phyloP scores from a whole-genome alignment of 2,113 vertebrate species.

The Gymnorhina tibicen region DNA sequence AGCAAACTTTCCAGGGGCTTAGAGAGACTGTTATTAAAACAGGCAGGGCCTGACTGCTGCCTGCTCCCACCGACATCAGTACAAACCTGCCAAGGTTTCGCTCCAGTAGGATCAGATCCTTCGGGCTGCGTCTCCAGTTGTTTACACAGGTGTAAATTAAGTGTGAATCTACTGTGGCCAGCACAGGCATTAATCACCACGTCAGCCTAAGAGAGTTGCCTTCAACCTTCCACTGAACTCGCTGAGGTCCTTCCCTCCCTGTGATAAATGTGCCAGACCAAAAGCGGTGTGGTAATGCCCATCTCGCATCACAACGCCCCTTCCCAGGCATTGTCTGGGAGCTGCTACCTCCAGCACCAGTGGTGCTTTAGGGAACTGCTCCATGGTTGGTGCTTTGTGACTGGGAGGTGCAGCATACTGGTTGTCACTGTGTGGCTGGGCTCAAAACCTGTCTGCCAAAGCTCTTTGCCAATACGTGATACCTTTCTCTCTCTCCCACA shows the following conservation, averaged over 20 bases:
- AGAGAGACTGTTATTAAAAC: not conserved
- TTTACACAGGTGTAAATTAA: not conserved
- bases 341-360: not conserved
- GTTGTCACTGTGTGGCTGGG: fast-evolving
- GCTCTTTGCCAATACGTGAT: not conserved
- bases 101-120: not conserved
- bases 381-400: fast-evolving
- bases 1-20: not conserved
- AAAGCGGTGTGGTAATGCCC: not conserved
- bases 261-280: not conserved
- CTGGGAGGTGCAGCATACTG: not conserved
- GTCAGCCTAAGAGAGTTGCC: not conserved
- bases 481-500: not conserved
- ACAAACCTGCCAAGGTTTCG: not conserved
- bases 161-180: not conserved
- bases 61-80: not conserved
- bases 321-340: fast-evolving
- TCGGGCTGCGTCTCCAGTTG: not conserved
- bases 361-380: not conserved
- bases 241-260: not conserved
- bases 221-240: not conserved
- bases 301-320: fast-evolving
- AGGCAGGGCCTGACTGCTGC: not conserved
- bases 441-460: not conserved
- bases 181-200: not conserved